Evolutionary conservation across 2,888 invertebrate species (phyloP).

Genomic region (Epiperipatus broadwayi): DNA sequence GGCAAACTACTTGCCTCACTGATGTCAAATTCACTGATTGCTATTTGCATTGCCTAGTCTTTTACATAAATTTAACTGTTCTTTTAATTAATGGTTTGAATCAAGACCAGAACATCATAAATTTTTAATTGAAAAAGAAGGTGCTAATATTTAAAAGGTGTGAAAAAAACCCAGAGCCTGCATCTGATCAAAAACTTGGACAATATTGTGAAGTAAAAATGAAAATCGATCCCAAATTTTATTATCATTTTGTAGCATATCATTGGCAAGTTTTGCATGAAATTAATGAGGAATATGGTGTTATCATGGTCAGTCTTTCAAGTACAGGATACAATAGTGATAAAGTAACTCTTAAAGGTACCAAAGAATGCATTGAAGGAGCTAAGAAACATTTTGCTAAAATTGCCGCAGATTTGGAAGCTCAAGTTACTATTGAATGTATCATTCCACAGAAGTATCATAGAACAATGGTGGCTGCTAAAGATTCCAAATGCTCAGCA

Average conservation of each 20-base stretch:
- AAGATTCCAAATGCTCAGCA: conserved; percentile 65
- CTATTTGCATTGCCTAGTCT: too few relatives aligned
- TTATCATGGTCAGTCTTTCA: conserved; percentile 88
- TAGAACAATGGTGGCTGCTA: conserved; percentile 80
- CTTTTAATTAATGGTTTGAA: too few relatives aligned
- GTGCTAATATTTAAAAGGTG: too few relatives aligned
- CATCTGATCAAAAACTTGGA: too few relatives aligned
- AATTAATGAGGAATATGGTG: conserved; percentile 80
- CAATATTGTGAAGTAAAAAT: conserved; percentile 79
- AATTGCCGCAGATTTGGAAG: conserved; percentile 56
- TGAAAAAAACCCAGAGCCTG: too few relatives aligned
- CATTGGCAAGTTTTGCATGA: conserved; percentile 74
- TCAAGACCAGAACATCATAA: too few relatives aligned
- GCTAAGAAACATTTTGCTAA: conserved; percentile 72
- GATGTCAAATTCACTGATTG: too few relatives aligned
- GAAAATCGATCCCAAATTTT: conserved; percentile 69
- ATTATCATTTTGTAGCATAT: conserved; percentile 80
- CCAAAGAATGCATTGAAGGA: conserved; percentile 80
- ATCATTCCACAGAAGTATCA: conserved; percentile 61
- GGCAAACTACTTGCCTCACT: too few relatives aligned
- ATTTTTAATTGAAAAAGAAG: too few relatives aligned
- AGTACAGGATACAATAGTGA: conserved; percentile 45
- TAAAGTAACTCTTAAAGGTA: conserved; percentile 36
- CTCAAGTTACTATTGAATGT: conserved; percentile 32
- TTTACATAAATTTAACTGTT: too few relatives aligned